Percentiles rank a stretch among this genome's conserved stretches.
Evolutionary conservation across 2,888 invertebrate species (phyloP).

Genomic region (Aphidoletes aphidimyza): DNA sequence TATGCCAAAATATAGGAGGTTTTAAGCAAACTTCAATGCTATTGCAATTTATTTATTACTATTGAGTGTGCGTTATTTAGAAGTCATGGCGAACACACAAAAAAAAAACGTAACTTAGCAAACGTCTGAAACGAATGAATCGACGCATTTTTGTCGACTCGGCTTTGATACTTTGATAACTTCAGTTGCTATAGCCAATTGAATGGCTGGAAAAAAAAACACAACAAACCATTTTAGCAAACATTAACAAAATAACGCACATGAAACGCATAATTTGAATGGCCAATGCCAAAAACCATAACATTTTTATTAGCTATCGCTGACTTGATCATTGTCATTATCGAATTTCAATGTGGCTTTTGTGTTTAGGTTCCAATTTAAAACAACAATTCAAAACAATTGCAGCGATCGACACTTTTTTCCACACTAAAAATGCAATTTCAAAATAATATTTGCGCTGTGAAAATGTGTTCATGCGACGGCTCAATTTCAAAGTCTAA

Average conservation of each 20-base stretch:
- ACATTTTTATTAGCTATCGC: conserved; percentile 6
- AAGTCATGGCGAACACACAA: background rate
- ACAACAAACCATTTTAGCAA: too few relatives aligned
- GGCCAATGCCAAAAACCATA: background rate
- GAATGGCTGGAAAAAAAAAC: background rate
- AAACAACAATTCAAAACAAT: conserved; percentile 34
- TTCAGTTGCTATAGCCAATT: conserved; percentile 14
- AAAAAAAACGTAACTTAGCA: background rate
- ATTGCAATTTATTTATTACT: conserved; percentile 47
- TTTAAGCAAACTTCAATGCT: background rate
- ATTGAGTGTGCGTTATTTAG: conserved; percentile 2
- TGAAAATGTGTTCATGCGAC: background rate
- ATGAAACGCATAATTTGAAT: conserved; percentile 26
- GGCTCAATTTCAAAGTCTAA: background rate
- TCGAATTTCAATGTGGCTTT: background rate
- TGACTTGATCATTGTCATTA: background rate
- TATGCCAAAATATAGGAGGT: conserved; percentile 26
- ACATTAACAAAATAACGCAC: conserved; percentile 24
- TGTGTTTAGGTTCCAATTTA: conserved; percentile 14
- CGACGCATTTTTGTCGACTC: conserved; percentile 33
- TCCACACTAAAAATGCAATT: background rate
- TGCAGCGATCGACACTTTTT: conserved; percentile 22
- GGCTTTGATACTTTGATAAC: background rate
- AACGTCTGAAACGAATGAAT: background rate
- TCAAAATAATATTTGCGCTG: background rate